Conservation (phyloP, 2,888 invertebrate genomes). For the Coleophora flavipennella region DNA sequence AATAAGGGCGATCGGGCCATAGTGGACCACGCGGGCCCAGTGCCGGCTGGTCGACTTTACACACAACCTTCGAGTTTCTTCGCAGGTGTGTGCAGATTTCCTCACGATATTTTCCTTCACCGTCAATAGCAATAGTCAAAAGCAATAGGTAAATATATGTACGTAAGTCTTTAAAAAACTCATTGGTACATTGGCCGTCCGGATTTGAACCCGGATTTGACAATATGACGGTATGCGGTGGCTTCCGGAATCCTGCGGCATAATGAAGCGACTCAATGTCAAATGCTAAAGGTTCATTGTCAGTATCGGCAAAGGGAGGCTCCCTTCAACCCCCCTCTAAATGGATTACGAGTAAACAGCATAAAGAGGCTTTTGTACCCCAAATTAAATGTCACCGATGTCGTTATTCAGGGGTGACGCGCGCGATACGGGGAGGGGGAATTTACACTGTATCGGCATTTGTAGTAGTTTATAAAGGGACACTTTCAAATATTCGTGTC, state of each 20-base stretch:
- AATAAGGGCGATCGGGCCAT: no score
- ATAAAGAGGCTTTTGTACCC: slow-evolving; percentile 69
- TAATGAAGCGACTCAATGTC: slow-evolving; percentile 36
- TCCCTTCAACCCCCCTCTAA: slow-evolving; percentile 19
- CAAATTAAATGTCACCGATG: slow-evolving; percentile 67
- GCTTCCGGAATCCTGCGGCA: slow-evolving; percentile 24
- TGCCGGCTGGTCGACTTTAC: no score
- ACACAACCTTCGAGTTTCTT: no score
- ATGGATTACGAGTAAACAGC: slow-evolving; percentile 65
- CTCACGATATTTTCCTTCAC: not conserved
- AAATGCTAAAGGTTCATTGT: slow-evolving; percentile 36
- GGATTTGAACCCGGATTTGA: not conserved
- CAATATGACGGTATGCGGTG: not conserved
- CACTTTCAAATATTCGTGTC: no score
- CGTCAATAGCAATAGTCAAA: not conserved
- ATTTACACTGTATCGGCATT: slow-evolving; percentile 30
- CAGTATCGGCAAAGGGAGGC: slow-evolving; percentile 34
- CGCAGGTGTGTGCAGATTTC: no score
- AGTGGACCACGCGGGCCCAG: no score
- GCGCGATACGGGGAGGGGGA: slow-evolving; percentile 29
- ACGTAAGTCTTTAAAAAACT: not conserved
- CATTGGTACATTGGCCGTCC: no score
- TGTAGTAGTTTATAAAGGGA: no score
- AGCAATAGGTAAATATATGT: not conserved
- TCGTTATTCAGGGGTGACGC: slow-evolving; percentile 67